Conservation (phyloP, 1,140 invertebrate species). For the Elysia chlorotica region DNA sequence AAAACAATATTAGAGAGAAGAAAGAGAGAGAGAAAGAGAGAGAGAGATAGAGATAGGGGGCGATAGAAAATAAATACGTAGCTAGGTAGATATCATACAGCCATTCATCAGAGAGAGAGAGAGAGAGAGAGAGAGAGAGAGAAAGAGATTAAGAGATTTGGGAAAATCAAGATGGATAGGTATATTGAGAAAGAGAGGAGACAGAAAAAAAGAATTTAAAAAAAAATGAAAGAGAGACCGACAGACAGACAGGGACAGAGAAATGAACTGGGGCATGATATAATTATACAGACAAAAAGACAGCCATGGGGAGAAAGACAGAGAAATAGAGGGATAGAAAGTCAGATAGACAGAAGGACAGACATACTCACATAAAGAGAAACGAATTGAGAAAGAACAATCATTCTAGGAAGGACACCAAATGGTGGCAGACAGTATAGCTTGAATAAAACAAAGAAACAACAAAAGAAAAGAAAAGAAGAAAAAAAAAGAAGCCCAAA, state of each 20-base stretch:
- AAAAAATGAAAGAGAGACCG: slow-evolving; percentile 8
- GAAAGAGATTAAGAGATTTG: background rate
- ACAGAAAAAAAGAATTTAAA: too few relatives aligned
- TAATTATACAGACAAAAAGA: slow-evolving; percentile 2
- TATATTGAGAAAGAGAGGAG: background rate
- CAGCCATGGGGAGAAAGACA: too few relatives aligned
- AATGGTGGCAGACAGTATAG: too few relatives aligned
- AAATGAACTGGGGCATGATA: background rate
- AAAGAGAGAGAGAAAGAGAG: too few relatives aligned
- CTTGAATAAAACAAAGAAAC: too few relatives aligned
- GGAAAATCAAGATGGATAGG: background rate
- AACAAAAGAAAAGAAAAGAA: too few relatives aligned
- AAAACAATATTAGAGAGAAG: too few relatives aligned
- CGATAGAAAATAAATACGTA: too few relatives aligned
- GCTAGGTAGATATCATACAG: background rate
- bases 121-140: background rate
- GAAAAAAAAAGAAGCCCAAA: too few relatives aligned
- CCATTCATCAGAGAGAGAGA: background rate
- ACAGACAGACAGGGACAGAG: slow-evolving; percentile 11
- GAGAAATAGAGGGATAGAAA: slow-evolving; percentile 6
- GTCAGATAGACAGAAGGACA: slow-evolving; percentile 8
- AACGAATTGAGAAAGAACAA: background rate
- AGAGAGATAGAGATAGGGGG: too few relatives aligned
- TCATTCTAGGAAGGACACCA: too few relatives aligned
- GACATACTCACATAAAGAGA: background rate